Conservation (phyloP, 2,113 vertebrate genomes). For the Oryzias woworae region DNA sequence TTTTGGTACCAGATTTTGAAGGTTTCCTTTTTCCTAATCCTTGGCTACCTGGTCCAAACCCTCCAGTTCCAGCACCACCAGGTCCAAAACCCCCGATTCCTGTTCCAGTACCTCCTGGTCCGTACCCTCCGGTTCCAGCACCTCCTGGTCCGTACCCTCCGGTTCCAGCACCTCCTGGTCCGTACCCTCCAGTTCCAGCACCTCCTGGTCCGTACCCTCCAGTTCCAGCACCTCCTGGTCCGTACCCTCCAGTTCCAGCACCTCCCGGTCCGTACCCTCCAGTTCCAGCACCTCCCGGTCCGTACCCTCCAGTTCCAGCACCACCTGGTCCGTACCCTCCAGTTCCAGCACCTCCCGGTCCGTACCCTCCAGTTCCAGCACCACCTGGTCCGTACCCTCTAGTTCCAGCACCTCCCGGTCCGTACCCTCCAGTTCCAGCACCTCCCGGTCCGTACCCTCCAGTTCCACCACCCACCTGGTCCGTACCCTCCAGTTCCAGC, state of each 20-base stretch:
- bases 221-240: slow-evolving; percentile 14
- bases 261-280: slow-evolving; percentile 1
- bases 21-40: slow-evolving; percentile 22
- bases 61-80: slow-evolving; percentile 7
- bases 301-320: slow-evolving; percentile 15
- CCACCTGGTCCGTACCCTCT: too few relatives aligned
- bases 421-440: too few relatives aligned
- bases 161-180: accelerated
- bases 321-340: slow-evolving; percentile 33
- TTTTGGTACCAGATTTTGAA: slow-evolving; percentile 55
- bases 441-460: too few relatives aligned
- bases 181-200: slow-evolving; percentile 7
- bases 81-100: slow-evolving; percentile 38
- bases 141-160: slow-evolving; percentile 1
- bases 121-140: accelerated
- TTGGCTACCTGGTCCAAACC: slow-evolving; percentile 17
- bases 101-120: not conserved
- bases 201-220: slow-evolving; percentile 29
- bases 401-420: too few relatives aligned
- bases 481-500: too few relatives aligned
- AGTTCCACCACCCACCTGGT: too few relatives aligned
- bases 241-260: accelerated
- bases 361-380: slow-evolving; percentile 17
- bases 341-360: not conserved
- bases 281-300: slow-evolving; percentile 17